Conservation (phyloP, 2,888 invertebrate genomes). For the Theretra japonica region DNA sequence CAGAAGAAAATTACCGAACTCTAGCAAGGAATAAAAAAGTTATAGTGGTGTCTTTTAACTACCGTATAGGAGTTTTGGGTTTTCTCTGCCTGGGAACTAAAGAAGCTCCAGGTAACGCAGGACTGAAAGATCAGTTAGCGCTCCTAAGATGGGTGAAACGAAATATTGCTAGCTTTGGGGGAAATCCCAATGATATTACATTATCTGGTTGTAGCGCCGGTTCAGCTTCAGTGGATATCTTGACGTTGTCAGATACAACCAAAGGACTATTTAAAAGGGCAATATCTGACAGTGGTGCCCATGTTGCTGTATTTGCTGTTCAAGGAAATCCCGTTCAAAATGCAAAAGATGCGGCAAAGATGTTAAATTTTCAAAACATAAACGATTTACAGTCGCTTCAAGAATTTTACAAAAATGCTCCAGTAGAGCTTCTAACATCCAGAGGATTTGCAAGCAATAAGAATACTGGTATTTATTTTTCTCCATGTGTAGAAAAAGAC, state of each 20-base stretch:
- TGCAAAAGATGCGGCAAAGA: conserved; percentile 52
- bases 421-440: conserved; percentile 36
- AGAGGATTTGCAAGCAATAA: not conserved
- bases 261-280: conserved; percentile 57
- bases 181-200: conserved; percentile 60
- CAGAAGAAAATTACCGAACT: conserved; percentile 30
- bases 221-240: conserved; percentile 51
- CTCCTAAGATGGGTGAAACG: conserved; percentile 50
- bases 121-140: conserved; percentile 55
- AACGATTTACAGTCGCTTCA: conserved; percentile 51
- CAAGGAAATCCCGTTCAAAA: conserved; percentile 54
- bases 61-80: conserved; percentile 49
- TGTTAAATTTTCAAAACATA: conserved; percentile 44
- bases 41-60: conserved; percentile 45
- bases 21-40: conserved; percentile 38
- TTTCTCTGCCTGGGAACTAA: conserved; percentile 57
- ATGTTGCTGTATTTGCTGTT: conserved; percentile 45
- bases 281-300: conserved; percentile 56
- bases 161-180: conserved; percentile 59
- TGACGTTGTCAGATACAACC: conserved; percentile 52
- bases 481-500: conserved; percentile 49
- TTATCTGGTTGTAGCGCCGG: conserved; percentile 61
- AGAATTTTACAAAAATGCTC: conserved; percentile 52
- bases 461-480: conserved; percentile 34
- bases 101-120: conserved; percentile 54